These are phyloP conservation scores for Malacoraja senta DNA, from an alignment of 2,797 vertebrate species.

Conservation along the genomic window DNA sequence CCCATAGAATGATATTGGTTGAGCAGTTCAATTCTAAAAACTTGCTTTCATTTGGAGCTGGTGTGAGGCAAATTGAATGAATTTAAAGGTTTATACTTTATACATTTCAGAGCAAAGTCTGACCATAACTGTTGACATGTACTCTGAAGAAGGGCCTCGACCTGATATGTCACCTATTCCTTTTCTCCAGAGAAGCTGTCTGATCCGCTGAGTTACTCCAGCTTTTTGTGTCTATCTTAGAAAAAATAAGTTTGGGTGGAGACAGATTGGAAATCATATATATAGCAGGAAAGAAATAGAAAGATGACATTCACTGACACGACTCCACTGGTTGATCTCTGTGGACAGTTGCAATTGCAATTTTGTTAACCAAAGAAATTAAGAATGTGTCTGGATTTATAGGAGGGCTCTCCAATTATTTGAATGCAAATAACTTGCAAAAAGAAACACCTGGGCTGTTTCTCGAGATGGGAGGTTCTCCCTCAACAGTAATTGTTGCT, in stretches of 20 bases:
- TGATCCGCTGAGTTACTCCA: too few species aligned
- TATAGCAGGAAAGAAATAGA: neutral
- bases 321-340: neutral
- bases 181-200: too few species aligned
- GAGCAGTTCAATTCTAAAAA: neutral
- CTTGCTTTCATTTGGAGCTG: neutral
- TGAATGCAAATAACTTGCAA: neutral
- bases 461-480: neutral
- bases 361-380: neutral
- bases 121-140: neutral
- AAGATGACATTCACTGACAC: neutral
- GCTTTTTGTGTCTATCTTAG: too few species aligned
- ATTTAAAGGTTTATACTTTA: neutral
- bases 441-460: neutral
- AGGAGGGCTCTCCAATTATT: neutral
- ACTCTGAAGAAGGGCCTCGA: neutral
- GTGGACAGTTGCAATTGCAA: neutral
- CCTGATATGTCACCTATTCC: too few species aligned
- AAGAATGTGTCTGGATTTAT: neutral
- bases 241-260: neutral
- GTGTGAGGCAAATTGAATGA: neutral
- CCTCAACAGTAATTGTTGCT: neutral
- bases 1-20: neutral
- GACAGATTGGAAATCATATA: neutral
- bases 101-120: neutral